These are phyloP conservation scores for Acanthis flammea DNA, from an alignment of 2,797 vertebrate genomes.

Conservation along the genomic window DNA sequence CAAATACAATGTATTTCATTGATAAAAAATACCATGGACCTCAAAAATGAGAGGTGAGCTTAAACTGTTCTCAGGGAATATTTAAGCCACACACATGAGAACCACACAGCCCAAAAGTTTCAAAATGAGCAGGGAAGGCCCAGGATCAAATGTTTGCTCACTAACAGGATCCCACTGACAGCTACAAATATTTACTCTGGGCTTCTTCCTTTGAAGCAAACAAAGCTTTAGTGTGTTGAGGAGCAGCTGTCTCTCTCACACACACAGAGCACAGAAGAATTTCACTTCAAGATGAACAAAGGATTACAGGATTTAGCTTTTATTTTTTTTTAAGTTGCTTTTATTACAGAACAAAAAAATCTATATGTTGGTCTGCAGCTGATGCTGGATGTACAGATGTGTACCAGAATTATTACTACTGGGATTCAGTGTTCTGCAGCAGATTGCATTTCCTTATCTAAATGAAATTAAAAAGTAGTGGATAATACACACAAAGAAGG, in stretches of 20 bases:
- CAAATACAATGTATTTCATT: background rate
- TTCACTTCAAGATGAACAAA: background rate
- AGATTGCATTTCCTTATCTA: background rate
- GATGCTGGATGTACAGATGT: background rate
- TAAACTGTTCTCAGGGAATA: background rate
- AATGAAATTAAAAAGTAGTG: slow-evolving; percentile 25
- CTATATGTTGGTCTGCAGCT: background rate
- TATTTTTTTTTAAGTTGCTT: background rate
- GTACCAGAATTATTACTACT: background rate
- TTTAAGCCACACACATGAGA: background rate
- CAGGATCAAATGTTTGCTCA: background rate
- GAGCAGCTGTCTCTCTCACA: background rate
- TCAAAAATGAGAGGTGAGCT: background rate
- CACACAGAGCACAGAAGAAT: background rate
- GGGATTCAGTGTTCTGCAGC: background rate
- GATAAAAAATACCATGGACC: rapidly evolving
- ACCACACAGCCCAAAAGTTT: background rate
- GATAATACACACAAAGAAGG: background rate
- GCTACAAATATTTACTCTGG: background rate
- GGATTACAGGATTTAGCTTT: slow-evolving; percentile 14
- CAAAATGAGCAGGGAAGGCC: background rate
- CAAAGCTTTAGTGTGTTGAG: background rate
- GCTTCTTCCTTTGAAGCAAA: background rate
- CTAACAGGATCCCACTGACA: background rate
- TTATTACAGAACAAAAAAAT: background rate